Percentiles rank a stretch among this genome's conserved stretches.
Conservation (phyloP, 2,888 invertebrate species). For the Blastobasis adustella region DNA sequence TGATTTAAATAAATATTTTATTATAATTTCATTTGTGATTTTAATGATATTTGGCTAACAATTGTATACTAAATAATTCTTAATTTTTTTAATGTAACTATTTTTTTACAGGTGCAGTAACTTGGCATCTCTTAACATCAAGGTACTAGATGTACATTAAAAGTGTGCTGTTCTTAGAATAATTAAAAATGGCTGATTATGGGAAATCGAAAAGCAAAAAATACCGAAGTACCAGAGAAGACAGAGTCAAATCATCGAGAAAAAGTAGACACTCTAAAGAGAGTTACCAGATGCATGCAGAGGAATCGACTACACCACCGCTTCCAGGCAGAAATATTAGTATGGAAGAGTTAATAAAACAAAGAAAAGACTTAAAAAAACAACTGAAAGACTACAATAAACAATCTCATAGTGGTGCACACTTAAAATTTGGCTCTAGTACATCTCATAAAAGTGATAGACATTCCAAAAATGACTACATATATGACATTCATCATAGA, state of each 20-base stretch:
- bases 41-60: not conserved
- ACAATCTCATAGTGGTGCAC: slow-evolving; percentile 21
- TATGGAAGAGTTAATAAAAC: slow-evolving; percentile 51
- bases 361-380: slow-evolving; percentile 46
- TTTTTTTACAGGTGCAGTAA: slow-evolving; percentile 47
- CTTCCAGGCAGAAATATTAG: slow-evolving; percentile 37
- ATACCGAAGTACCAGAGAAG: slow-evolving; percentile 31
- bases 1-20: slow-evolving; percentile 7
- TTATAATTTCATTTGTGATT: slow-evolving; percentile 6
- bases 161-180: too few relatives aligned
- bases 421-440: slow-evolving; percentile 16
- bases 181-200: slow-evolving; percentile 37
- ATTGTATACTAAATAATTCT: not conserved
- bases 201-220: slow-evolving; percentile 32
- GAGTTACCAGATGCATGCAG: slow-evolving; percentile 21
- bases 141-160: too few relatives aligned
- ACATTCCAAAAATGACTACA: slow-evolving; percentile 18
- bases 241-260: slow-evolving; percentile 27
- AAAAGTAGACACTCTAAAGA: slow-evolving; percentile 27
- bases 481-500: slow-evolving; percentile 6
- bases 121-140: not conserved
- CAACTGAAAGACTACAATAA: slow-evolving; percentile 45
- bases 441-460: slow-evolving; percentile 25
- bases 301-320: slow-evolving; percentile 56
- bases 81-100: slow-evolving; percentile 8